Evolutionary conservation across 2,113 vertebrate genomes (phyloP).

Genomic region (Pipa parva): DNA sequence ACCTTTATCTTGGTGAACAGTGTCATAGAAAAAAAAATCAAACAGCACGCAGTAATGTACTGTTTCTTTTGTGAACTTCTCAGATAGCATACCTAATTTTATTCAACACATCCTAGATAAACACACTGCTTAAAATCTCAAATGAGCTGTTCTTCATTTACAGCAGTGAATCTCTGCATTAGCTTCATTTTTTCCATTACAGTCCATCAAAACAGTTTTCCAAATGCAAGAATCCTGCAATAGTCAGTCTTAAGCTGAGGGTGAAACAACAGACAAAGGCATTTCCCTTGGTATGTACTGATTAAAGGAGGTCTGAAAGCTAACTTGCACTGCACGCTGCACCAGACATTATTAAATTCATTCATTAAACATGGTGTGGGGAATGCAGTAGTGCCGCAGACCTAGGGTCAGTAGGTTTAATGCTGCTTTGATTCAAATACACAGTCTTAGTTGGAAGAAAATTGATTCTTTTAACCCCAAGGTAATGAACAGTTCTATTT

Average conservation of each 20-base stretch:
- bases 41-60: no score
- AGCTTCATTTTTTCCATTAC: slow-evolving; percentile 59
- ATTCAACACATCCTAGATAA: no score
- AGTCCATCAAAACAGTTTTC: slow-evolving; percentile 48
- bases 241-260: slow-evolving; percentile 11
- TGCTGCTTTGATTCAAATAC: slow-evolving; percentile 36
- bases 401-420: slow-evolving; percentile 37
- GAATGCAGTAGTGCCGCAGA: slow-evolving; percentile 32
- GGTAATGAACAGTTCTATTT: slow-evolving; percentile 24
- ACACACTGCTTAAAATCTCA: no score
- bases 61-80: no score
- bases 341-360: slow-evolving; percentile 41
- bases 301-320: slow-evolving; percentile 40
- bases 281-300: slow-evolving; percentile 42
- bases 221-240: slow-evolving; percentile 43
- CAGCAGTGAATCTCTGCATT: slow-evolving; percentile 61
- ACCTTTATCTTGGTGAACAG: no score
- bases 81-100: no score
- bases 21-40: no score
- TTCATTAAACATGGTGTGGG: slow-evolving; percentile 44
- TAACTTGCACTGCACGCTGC: slow-evolving; percentile 37
- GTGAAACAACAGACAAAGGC: slow-evolving; percentile 26
- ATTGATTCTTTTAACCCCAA: slow-evolving; percentile 42
- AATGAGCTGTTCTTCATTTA: no score
- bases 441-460: slow-evolving; percentile 34